Conservation (phyloP, 92 coral and sea anemone genomes). For the Galaxea fascicularis region DNA sequence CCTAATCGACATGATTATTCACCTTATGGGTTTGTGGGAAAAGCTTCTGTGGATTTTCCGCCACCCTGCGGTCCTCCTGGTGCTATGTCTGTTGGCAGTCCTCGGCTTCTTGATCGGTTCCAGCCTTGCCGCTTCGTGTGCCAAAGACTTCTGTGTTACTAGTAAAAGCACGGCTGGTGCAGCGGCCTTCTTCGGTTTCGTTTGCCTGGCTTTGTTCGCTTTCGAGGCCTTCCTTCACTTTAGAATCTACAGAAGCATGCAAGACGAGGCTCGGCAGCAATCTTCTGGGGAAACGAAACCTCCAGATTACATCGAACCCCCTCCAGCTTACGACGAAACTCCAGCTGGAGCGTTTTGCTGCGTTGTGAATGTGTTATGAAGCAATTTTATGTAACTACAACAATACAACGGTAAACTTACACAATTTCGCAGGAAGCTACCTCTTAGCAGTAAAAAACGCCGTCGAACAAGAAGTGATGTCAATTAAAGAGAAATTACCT, state of each 20-base stretch:
- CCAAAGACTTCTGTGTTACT: not conserved
- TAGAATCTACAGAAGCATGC: slow-evolving; percentile 70
- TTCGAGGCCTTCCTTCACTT: slow-evolving; percentile 78
- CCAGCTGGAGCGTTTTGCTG: not conserved
- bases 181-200: slow-evolving; percentile 83
- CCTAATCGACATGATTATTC: slow-evolving; percentile 86
- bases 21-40: slow-evolving; percentile 89
- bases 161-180: slow-evolving; percentile 73
- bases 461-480: no score
- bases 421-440: no score
- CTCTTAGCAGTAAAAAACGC: no score
- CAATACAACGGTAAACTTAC: no score
- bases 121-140: slow-evolving; percentile 70
- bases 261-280: slow-evolving; percentile 73
- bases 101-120: slow-evolving; percentile 77
- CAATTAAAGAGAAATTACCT: no score
- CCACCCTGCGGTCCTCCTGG: slow-evolving; percentile 74
- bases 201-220: slow-evolving; percentile 74
- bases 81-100: slow-evolving; percentile 74
- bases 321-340: not conserved
- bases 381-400: no score
- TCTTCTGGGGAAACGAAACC: slow-evolving; percentile 24
- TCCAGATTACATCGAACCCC: slow-evolving; percentile 29
- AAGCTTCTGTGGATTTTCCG: slow-evolving; percentile 81
- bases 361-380: not conserved